These are phyloP conservation scores for Thaleichthys pacificus DNA, from an alignment of 2,797 vertebrate genomes.

Conservation along the genomic window DNA sequence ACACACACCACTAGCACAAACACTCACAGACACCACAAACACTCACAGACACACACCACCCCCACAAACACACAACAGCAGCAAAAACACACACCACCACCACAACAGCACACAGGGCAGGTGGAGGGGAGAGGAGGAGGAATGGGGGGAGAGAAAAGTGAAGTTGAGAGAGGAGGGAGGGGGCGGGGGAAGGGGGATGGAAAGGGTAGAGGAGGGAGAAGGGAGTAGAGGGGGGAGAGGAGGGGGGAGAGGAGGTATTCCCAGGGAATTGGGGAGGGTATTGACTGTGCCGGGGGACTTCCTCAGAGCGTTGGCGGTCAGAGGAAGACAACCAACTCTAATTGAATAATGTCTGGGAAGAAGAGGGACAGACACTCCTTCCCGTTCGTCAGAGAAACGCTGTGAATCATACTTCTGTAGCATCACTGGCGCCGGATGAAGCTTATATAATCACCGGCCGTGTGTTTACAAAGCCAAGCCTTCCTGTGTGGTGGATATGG, in stretches of 20 bases:
- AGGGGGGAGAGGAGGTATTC: not conserved
- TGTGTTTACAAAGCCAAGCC: conserved; percentile 43
- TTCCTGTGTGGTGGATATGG: conserved; percentile 65
- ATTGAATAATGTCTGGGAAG: conserved; percentile 64
- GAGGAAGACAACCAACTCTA: conserved; percentile 50
- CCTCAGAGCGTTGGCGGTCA: conserved; percentile 34
- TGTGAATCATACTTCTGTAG: conserved; percentile 52
- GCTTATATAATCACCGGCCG: conserved; percentile 51
- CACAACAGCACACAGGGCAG: too few relatives aligned
- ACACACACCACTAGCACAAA: too few relatives aligned
- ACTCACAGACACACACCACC: too few relatives aligned
- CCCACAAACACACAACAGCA: too few relatives aligned
- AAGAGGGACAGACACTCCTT: conserved; percentile 47
- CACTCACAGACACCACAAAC: too few relatives aligned
- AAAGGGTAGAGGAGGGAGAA: too few relatives aligned
- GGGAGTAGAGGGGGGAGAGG: too few relatives aligned
- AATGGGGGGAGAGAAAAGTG: too few relatives aligned
- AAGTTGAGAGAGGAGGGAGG: too few relatives aligned
- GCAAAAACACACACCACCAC: too few relatives aligned
- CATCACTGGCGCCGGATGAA: conserved; percentile 21
- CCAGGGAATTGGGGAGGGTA: conserved; percentile 35
- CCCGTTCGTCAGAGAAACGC: conserved; percentile 14
- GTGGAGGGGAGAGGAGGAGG: too few relatives aligned
- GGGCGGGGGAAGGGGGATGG: too few relatives aligned
- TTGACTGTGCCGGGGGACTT: conserved; percentile 54